phyloP scores from a whole-genome alignment of 1,140 invertebrate genomes.

The Cheumatopsyche charites region DNA sequence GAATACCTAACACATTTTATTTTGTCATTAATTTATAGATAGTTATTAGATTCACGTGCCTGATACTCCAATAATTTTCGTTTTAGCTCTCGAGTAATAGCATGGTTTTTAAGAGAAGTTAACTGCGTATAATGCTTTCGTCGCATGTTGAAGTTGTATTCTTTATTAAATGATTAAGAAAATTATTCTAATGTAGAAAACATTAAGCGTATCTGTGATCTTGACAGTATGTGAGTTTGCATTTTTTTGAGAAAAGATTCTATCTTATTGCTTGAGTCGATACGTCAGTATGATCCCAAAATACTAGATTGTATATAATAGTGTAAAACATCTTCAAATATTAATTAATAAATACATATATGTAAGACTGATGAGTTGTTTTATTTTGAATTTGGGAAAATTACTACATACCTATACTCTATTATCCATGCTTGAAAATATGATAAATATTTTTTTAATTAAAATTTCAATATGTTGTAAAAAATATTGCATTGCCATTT shows the following conservation, averaged over 20 bases:
- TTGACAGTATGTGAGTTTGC: conserved; percentile 38
- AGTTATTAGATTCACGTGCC: conserved; percentile 39
- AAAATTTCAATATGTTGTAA: too few species aligned
- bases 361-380: conserved; percentile 44
- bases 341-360: conserved; percentile 35
- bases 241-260: conserved; percentile 7
- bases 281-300: conserved; percentile 39
- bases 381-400: too few species aligned
- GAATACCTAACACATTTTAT: too few species aligned
- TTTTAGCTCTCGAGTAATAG: not conserved
- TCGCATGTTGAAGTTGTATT: not conserved
- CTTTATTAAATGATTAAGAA: not conserved
- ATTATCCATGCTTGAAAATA: too few species aligned
- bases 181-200: conserved; percentile 35
- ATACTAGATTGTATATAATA: conserved; percentile 42
- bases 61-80: conserved; percentile 40
- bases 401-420: too few species aligned
- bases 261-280: not conserved
- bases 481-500: too few species aligned
- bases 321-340: conserved; percentile 39
- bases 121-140: not conserved
- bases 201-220: conserved; percentile 46
- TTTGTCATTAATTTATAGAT: too few species aligned
- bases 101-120: not conserved
- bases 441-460: too few species aligned